phyloP scores from a whole-genome alignment of 2,113 vertebrate species.

The Brachypteracias leptosomus region DNA sequence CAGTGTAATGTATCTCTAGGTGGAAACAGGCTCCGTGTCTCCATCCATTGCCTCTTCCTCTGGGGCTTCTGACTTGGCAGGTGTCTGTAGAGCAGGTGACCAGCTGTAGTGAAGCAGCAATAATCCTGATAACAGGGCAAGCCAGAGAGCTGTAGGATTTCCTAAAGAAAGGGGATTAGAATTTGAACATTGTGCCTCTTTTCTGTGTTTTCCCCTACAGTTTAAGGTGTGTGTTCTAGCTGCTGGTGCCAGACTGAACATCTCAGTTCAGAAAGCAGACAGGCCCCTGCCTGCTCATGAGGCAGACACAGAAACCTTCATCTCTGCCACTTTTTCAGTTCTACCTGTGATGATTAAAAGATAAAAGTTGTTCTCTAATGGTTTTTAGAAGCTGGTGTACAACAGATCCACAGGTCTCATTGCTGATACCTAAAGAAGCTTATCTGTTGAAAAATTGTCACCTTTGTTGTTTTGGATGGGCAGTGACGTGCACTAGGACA shows the following conservation, averaged over 20 bases:
- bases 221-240: not conserved
- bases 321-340: not conserved
- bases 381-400: not conserved
- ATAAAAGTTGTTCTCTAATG: not conserved
- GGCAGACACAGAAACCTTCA: not conserved
- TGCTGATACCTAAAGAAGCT: not conserved
- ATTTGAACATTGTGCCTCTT: not conserved
- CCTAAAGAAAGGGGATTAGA: not conserved
- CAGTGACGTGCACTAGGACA: not conserved
- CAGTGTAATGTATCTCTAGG: not conserved
- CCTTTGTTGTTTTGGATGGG: not conserved
- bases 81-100: not conserved
- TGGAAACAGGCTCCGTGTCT: not conserved
- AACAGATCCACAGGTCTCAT: not conserved
- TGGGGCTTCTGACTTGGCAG: not conserved
- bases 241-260: not conserved
- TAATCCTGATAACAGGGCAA: not conserved
- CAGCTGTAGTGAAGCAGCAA: not conserved
- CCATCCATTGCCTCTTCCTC: not conserved
- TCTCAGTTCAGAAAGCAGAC: not conserved
- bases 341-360: not conserved
- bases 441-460: not conserved
- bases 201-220: fast-evolving
- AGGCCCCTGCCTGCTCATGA: fast-evolving
- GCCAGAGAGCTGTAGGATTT: not conserved